Conservation (phyloP, 2,113 vertebrate genomes). For the Sorex fumeus region DNA sequence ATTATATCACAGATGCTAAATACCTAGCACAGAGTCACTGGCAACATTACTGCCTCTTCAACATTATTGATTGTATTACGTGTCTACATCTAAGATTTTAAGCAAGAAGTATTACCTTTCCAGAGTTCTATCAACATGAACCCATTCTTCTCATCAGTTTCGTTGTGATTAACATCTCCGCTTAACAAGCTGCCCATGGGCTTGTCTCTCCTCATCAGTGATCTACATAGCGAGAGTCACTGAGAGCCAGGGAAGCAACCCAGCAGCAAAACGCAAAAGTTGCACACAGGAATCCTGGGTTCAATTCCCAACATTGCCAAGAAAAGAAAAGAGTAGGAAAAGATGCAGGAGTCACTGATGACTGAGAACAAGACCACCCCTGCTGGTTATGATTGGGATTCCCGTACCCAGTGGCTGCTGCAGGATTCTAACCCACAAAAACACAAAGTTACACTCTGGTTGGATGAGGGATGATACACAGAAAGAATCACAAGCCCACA, state of each 20-base stretch:
- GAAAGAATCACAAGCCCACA: neutral
- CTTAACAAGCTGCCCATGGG: too few species aligned
- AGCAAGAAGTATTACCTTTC: neutral
- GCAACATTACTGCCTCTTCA: neutral
- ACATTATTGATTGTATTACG: neutral
- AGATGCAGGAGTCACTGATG: neutral
- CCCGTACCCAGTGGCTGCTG: neutral
- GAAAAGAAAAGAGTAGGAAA: neutral
- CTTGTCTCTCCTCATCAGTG: neutral
- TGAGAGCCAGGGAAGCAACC: too few species aligned
- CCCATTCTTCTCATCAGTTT: neutral
- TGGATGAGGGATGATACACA: neutral
- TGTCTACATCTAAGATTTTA: neutral
- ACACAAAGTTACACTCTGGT: neutral
- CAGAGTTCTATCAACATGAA: neutral
- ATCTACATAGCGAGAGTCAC: neutral
- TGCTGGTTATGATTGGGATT: neutral
- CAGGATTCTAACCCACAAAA: neutral
- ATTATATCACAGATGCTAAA: neutral
- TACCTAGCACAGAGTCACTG: neutral
- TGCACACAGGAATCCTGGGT: too few species aligned
- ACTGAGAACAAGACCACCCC: neutral
- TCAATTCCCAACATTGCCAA: too few species aligned
- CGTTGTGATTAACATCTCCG: neutral
- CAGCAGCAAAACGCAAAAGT: too few species aligned